Evolutionary conservation across 2,797 vertebrate genomes (phyloP), one percentile per base, ranked within the genome.

Genomic region (Manis javanica): DNA sequence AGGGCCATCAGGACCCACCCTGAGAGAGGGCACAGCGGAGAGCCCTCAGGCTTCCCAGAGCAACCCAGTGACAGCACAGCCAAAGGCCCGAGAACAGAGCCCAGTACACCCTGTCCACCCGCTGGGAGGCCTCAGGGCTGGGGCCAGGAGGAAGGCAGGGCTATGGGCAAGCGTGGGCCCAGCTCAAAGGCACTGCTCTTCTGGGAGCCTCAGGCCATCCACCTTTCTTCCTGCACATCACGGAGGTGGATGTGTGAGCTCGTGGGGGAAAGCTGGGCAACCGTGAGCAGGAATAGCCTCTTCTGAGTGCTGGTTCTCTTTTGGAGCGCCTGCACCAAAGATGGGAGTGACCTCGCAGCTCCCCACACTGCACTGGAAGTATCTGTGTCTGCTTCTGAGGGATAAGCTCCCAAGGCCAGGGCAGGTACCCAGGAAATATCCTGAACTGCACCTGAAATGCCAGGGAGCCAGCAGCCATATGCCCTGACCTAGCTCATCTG

Each of bases 81-180:
- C 55, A 64, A 81, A 57, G 31, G 51, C 2, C 8, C n/a, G 53
- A 75, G 34, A 46, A 19, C n/a, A 53, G 79, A 71, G 1, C 53
- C 64, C 19, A 2, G 63, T 1, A 0, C 7, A 2, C 0, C 26
- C 12, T 55, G 15, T n/a, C 61, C 31, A 19, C 42, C n/a, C 55
- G 34, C 23, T 16, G 37, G 37, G 39, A 42, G 0, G 0, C 15
- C 8, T 46, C 46, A 9, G n/a, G 23, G 21, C 23, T 49, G 34
- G 42, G 55, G 42, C 24, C 0, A 3, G 13, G 19, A 57, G 24
- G 66, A 23, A 94, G 57, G n/a, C 16, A 2, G 5, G 21, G 12
- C 24, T 31, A 19, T 55, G 8, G 21, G 66, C 57, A 49, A 78
- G 57, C 1, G 49, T 69, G 34, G 49, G 26, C 29, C 64, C 34